Evolutionary conservation across 2,888 invertebrate genomes (phyloP).

Genomic region (Oxyscelio sp.): DNA sequence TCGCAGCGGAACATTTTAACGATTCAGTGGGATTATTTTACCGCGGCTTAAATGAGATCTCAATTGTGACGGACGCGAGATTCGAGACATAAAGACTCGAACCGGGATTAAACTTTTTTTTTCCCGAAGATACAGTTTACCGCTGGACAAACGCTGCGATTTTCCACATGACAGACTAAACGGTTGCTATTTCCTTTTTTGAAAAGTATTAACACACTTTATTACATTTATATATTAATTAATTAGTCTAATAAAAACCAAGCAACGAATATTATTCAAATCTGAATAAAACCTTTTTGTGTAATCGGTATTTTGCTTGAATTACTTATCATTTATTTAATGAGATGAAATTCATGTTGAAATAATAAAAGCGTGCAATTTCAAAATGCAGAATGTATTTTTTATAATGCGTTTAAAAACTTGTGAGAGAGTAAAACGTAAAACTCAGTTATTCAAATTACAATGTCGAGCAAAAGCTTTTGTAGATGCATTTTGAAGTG

Average conservation of each 20-base stretch:
- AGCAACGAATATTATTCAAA: too few species aligned
- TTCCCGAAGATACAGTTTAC: too few species aligned
- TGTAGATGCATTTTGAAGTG: slow-evolving; percentile 53
- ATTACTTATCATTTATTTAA: slow-evolving; percentile 12
- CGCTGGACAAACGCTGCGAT: too few species aligned
- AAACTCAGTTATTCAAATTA: slow-evolving; percentile 63
- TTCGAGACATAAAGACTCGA: slow-evolving; percentile 21
- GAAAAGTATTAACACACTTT: too few species aligned
- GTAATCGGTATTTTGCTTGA: too few species aligned
- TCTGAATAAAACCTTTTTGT: too few species aligned
- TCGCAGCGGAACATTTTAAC: background rate
- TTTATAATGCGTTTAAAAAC: slow-evolving; percentile 45
- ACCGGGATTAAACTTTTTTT: too few species aligned
- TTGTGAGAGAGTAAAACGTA: slow-evolving; percentile 47
- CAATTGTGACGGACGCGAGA: background rate
- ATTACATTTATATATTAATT: too few species aligned
- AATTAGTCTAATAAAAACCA: too few species aligned
- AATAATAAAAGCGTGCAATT: slow-evolving; percentile 16
- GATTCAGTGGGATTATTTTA: background rate
- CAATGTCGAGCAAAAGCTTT: slow-evolving; percentile 55
- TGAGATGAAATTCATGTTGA: slow-evolving; percentile 5
- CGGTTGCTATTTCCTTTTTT: too few species aligned
- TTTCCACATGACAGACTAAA: too few species aligned
- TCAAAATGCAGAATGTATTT: slow-evolving; percentile 33
- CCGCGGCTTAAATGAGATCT: slow-evolving; percentile 25